Conservation (phyloP, 2,888 invertebrate genomes). For the Bellardia pandia region DNA sequence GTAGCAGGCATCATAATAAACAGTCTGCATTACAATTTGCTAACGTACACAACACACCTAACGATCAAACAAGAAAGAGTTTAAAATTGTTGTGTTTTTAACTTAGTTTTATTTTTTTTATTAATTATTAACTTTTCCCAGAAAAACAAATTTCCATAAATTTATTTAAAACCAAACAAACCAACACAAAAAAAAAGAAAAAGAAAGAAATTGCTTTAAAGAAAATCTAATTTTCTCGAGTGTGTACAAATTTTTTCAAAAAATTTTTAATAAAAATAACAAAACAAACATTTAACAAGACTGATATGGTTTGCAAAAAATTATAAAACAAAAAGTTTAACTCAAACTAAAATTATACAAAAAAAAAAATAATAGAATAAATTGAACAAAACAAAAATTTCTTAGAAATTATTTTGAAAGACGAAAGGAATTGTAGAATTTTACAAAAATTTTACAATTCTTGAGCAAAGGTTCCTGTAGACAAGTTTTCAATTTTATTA, state of each 20-base stretch:
- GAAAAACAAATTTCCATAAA: constrained; percentile 34
- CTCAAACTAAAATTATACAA: not conserved
- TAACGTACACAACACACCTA: constrained; percentile 53
- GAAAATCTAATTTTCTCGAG: constrained; percentile 71
- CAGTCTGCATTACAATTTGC: constrained; percentile 71
- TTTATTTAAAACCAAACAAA: too few species aligned
- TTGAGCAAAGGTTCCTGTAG: constrained; percentile 69
- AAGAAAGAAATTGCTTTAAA: constrained; percentile 43
- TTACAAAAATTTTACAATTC: constrained; percentile 66
- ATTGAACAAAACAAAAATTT: constrained; percentile 35
- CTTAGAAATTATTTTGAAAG: constrained; percentile 57
- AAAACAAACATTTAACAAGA: constrained; percentile 57
- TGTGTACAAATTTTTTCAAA: constrained; percentile 69
- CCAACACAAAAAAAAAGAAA: not conserved
- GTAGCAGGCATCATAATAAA: constrained; percentile 58
- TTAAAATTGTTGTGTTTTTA: constrained; percentile 2
- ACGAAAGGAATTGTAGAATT: constrained; percentile 62
- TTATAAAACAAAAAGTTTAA: constrained; percentile 20
- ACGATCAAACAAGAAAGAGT: constrained; percentile 32
- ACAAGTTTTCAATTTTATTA: constrained; percentile 37
- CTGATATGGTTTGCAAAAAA: constrained; percentile 68
- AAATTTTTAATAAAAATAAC: constrained; percentile 31
- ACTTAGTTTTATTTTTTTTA: not conserved
- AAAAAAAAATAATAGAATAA: not conserved
- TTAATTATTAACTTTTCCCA: not conserved